Evolutionary conservation across 2,797 vertebrate species (phyloP), one percentile per base, ranked within the genome.

Genomic region (Discoglossus pictus): DNA sequence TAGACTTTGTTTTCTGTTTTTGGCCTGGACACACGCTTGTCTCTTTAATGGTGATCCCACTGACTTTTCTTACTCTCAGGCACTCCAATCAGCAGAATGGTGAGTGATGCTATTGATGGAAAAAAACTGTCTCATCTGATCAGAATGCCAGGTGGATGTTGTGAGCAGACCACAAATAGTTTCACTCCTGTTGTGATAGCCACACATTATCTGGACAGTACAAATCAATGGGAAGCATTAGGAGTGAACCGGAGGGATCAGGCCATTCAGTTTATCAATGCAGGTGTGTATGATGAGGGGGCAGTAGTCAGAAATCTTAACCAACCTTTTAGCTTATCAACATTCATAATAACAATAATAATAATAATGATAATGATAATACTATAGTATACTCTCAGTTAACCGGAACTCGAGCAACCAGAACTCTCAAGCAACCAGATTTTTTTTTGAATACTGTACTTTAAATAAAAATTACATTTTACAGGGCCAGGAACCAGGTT

Each of bases 141-240:
- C 1, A 5, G 25, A 7, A 86, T 87, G 0, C 96, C 94, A 0
- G 0, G 8, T 0, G 94, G 96, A 2, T 89, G 84, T 0, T 94
- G 94, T 7, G 96, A 98, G 72, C 87, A 94, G 76, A 97, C 87
- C 77, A 93, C 96, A 93, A 86, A 90, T 0, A 0, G 6, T 9
- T 81, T 92, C 88, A 96, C 93, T 0, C 80, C 93, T 12, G 86
- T 92, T 0, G 67, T 95, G 61, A 98, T 95, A 2, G 93, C 94
- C 0, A 80, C 90, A 6, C 82, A 74, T 10, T 98, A 93, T 81
- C 78, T 98, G 78, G 96, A 98, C 72, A 78, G n/a, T 40, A 95
- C 91, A 0, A 61, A 73, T 0, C 91, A 97, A 40, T 98, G 95
- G 96, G 90, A 93, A 2, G 56, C 1, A 51, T 25, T 95, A 0